Evolutionary conservation across 2,888 invertebrate species (phyloP), one percentile per base, ranked within the genome.

Genomic region (Elysia crispata): DNA sequence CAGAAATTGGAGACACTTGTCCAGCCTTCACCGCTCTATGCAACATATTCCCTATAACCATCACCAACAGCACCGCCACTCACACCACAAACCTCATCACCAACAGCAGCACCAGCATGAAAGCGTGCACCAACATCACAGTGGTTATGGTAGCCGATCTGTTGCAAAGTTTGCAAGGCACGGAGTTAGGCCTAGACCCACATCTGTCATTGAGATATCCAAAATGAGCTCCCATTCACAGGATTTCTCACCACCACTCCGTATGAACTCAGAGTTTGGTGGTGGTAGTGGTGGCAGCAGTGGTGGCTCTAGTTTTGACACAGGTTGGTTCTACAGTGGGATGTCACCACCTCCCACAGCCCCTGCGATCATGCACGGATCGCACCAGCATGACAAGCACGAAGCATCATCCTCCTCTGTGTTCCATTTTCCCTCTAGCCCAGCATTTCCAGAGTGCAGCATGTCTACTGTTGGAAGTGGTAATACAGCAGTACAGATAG

Each of bases 391-490:
- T 41, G 77, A 75, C 28, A 23, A 20, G 28, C 41, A n/a, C 30
- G 6, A 66, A 50, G 60, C 50, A 54, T 72, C 79, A 31, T 54
- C 64, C 66, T 66, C 60, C 60, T 79, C 79, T 50, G 74, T 64
- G 25, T 82, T 80, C 80, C 86, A 83, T 86, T 87, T 88, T 86
- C 86, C 87, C 89, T 89, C 83, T 88, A 91, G 91, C 87, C 90
- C 90, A 75, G 91, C 91, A 20, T 84, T 90, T 41, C 87, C 89
- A 20, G 91, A 91, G 82, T 91, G n/a, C n/a, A n/a, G n/a, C n/a
- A n/a, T n/a, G n/a, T n/a, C n/a, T n/a, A n/a, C n/a, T n/a, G n/a
- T n/a, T n/a, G n/a, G n/a, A n/a, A n/a, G n/a, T n/a, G n/a, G n/a
- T n/a, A n/a, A n/a, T n/a, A n/a, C n/a, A n/a, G n/a, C n/a, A n/a